These are phyloP conservation scores for Drosophila rubida DNA, from an alignment of 2,888 invertebrate species.

Conservation along the genomic window DNA sequence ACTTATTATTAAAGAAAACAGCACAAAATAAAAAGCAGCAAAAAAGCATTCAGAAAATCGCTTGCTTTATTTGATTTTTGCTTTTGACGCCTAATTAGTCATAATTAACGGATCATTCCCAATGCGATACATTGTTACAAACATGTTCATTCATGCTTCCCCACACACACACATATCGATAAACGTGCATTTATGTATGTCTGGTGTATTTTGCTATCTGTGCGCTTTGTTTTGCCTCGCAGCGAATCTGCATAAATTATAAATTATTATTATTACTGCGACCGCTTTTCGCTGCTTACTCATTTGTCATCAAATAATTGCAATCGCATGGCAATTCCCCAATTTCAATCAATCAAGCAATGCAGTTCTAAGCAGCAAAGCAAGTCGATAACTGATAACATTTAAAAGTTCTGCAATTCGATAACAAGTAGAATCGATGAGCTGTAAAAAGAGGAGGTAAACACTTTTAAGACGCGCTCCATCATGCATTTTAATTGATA, in stretches of 20 bases:
- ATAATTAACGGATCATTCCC: slow-evolving; percentile 60
- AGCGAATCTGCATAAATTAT: slow-evolving; percentile 22
- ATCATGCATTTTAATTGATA: no score
- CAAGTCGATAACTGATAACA: no score
- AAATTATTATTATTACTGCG: slow-evolving; percentile 7
- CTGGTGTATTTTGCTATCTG: neutral
- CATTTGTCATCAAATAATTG: slow-evolving; percentile 1
- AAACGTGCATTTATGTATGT: neutral
- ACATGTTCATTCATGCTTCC: slow-evolving; percentile 12
- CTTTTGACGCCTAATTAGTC: slow-evolving; percentile 67
- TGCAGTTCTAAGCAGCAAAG: no score
- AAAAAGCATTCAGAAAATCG: slow-evolving; percentile 1
- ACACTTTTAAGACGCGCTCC: no score
- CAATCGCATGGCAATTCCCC: neutral
- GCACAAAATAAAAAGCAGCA: neutral
- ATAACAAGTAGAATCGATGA: no score
- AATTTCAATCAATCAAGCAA: neutral
- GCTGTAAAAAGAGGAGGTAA: no score
- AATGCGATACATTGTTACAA: slow-evolving; percentile 33
- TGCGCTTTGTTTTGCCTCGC: slow-evolving; percentile 13
- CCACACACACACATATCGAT: neutral
- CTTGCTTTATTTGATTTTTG: slow-evolving; percentile 37
- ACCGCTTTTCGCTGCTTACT: neutral
- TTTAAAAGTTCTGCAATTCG: no score
- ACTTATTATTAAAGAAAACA: slow-evolving; percentile 9